A percentile compares a stretch with the other conserved stretches of the same genome.
phyloP scores from a whole-genome alignment of 2,888 invertebrate genomes.

The Lypha dubia region DNA sequence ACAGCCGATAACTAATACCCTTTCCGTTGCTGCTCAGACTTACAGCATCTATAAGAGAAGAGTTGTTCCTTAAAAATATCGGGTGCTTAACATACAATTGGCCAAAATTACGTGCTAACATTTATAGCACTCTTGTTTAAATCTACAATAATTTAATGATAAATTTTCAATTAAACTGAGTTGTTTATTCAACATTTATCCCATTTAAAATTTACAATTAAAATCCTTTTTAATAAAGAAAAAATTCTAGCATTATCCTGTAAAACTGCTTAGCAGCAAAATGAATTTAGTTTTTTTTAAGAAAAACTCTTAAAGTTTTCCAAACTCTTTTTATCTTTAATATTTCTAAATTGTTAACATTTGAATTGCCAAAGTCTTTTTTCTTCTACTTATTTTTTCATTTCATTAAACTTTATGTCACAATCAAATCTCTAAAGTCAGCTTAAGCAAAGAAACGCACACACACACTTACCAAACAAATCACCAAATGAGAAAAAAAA shows the following conservation, averaged over 20 bases:
- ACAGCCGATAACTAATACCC: too few relatives aligned
- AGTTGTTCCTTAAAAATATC: too few relatives aligned
- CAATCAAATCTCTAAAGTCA: constrained; percentile 29
- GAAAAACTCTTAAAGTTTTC: not conserved
- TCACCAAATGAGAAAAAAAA: not conserved
- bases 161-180: too few relatives aligned
- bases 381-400: not conserved
- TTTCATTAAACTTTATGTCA: constrained; percentile 48
- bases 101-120: too few relatives aligned
- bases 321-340: not conserved
- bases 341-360: not conserved
- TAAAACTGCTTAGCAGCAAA: not conserved
- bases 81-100: too few relatives aligned
- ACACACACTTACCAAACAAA: not conserved
- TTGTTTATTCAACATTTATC: too few relatives aligned
- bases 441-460: constrained; percentile 7
- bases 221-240: too few relatives aligned
- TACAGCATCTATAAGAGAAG: too few relatives aligned
- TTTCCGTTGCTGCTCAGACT: too few relatives aligned
- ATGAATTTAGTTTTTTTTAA: not conserved
- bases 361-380: not conserved
- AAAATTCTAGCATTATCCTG: not conserved
- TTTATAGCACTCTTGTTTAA: too few relatives aligned
- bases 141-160: too few relatives aligned
- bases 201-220: too few relatives aligned